Conservation (phyloP, 2,797 vertebrate genomes). For the Pangasius sanitwongsei region DNA sequence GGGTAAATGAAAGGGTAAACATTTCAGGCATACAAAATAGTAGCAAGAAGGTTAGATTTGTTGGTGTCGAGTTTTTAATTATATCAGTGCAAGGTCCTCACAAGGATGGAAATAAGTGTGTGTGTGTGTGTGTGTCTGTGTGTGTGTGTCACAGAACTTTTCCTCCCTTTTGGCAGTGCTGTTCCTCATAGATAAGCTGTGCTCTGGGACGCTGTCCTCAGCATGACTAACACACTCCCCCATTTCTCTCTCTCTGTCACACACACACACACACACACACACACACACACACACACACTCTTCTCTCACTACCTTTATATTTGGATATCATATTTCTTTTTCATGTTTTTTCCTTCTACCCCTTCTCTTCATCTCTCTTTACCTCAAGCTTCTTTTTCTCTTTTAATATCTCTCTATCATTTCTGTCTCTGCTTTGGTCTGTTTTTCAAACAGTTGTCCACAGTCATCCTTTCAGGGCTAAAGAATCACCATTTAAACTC, state of each 20-base stretch:
- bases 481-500: background rate
- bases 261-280: no score
- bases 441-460: background rate
- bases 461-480: background rate
- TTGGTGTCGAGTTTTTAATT: background rate
- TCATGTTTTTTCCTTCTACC: background rate
- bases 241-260: background rate
- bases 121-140: conserved; percentile 31
- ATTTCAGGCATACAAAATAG: no score
- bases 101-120: conserved; percentile 28
- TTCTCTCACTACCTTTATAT: background rate
- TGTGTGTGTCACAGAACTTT: conserved; percentile 32
- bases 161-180: conserved; percentile 56
- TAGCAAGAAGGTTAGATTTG: background rate
- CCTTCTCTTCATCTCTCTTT: background rate
- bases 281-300: no score
- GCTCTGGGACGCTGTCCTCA: conserved; percentile 47
- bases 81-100: background rate
- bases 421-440: background rate
- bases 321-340: conserved; percentile 1
- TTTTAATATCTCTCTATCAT: background rate
- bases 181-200: conserved; percentile 59
- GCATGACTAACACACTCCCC: conserved; percentile 55
- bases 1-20: no score
- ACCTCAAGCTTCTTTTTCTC: background rate